Conservation (phyloP, 2,888 invertebrate species). For the Anoplius nigerrimus region DNA sequence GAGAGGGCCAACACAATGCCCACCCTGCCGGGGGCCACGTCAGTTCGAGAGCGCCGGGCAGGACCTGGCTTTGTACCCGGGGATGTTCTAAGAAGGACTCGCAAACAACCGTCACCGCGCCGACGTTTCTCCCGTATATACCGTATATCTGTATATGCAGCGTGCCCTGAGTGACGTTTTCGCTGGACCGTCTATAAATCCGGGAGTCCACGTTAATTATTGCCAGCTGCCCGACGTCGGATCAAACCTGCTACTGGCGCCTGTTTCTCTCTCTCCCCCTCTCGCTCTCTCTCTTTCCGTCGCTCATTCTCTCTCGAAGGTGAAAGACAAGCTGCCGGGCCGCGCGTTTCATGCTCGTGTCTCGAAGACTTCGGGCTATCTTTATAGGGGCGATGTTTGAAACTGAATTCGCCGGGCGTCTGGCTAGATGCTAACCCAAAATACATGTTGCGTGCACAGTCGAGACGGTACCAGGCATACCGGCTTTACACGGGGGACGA, state of each 20-base stretch:
- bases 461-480: slow-evolving; percentile 71
- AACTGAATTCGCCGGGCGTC: slow-evolving; percentile 37
- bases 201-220: slow-evolving; percentile 6
- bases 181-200: slow-evolving; percentile 19
- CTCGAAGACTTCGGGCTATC: not conserved
- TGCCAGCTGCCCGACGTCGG: not conserved
- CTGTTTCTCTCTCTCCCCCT: not conserved
- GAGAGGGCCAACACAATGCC: slow-evolving; percentile 64
- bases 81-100: slow-evolving; percentile 59
- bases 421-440: slow-evolving; percentile 52
- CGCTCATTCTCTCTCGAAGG: not conserved
- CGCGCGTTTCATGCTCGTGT: too few species aligned
- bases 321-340: too few species aligned
- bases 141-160: slow-evolving; percentile 7
- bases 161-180: slow-evolving; percentile 17
- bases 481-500: slow-evolving; percentile 69
- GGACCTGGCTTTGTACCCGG: slow-evolving; percentile 58
- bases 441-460: slow-evolving; percentile 70
- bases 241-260: not conserved
- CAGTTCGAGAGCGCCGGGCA: slow-evolving; percentile 55
- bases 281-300: too few species aligned
- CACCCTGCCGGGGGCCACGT: slow-evolving; percentile 64
- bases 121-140: slow-evolving; percentile 18
- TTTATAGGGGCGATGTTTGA: not conserved
- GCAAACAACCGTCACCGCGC: slow-evolving; percentile 57